Base-by-base conservation (phyloP, 2,113 vertebrate species). In the Quiscalus mexicanus region DNA sequence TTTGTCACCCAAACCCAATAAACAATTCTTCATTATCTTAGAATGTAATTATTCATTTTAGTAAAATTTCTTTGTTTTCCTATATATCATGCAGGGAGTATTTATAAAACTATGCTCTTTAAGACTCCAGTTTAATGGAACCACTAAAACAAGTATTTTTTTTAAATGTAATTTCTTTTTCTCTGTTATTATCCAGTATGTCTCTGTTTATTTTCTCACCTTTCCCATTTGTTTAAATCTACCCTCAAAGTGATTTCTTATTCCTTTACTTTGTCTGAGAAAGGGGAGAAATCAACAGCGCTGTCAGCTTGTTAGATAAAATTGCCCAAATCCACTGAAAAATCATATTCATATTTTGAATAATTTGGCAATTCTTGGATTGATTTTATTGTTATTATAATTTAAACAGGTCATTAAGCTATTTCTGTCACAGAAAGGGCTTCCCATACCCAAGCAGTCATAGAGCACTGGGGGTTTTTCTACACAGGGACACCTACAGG, bases 391-490 rank as follows among this genome's bases (percentile, higher is more conserved):
- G 13, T 74, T 52, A 27, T 27, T 37, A 35, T 53, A 52, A n/a
- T 55, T 90, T 71, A 42, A 5, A 22, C 15, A 52, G 12, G 4
- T 63, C 65, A n/a, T 47, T 63, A 63, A 87, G 39, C 30, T 50
- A 39, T 47, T 42, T 84, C 10, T 53, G 12, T 24, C 15, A 27
- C 19, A 37, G 12, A 79, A 88, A 47, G 6, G 6, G 5, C 25
- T 84, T 88, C 22, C 17, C 4, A 16, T 27, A 59, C 6, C 22
- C 39, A 11, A 45, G 52, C 37, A 74, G 10, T 28, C 24, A 2
- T 12, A 1, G 3, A 44, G 12, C 8, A 9, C 33, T 37, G 23
- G 8, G 0, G 1, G 4, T 39, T 58, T 88, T 24, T 70, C 19
- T 85, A 31, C 41, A 39, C 12, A 53, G 64, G 22, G 52, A 70